These are phyloP conservation scores for Pyxicephalus adspersus DNA, from an alignment of 2,113 vertebrate genomes.

Conservation along the genomic window DNA sequence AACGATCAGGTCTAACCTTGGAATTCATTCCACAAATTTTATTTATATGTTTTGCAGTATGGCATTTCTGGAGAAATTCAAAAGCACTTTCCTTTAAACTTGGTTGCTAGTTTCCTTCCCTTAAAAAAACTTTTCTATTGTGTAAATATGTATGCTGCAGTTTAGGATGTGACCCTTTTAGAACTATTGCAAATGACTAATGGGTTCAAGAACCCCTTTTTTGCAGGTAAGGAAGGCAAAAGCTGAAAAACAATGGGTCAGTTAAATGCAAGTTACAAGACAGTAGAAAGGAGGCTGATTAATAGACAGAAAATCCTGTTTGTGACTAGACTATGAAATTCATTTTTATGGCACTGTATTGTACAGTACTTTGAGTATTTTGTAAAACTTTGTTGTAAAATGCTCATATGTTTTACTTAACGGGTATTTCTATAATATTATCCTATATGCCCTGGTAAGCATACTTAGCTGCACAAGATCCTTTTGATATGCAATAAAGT, in stretches of 20 bases:
- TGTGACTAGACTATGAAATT: too few relatives aligned
- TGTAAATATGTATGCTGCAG: slow-evolving; percentile 19
- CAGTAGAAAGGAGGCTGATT: neutral
- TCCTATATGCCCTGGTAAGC: too few relatives aligned
- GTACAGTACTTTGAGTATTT: too few relatives aligned
- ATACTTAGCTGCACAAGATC: too few relatives aligned
- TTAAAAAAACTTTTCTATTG: slow-evolving; percentile 35
- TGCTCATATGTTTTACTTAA: too few relatives aligned
- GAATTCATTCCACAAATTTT: too few relatives aligned
- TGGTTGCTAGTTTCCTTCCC: slow-evolving; percentile 30
- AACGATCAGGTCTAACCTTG: too few relatives aligned
- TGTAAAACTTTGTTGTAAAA: too few relatives aligned
- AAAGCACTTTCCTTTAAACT: neutral
- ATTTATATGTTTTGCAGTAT: neutral
- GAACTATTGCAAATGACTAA: slow-evolving; percentile 2
- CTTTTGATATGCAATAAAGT: too few relatives aligned
- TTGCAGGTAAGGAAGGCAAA: slow-evolving; percentile 5
- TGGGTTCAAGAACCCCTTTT: slow-evolving; percentile 17
- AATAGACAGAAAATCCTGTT: neutral
- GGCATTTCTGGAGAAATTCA: slow-evolving; percentile 14
- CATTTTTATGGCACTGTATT: too few relatives aligned
- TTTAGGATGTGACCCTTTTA: slow-evolving; percentile 50
- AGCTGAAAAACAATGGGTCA: neutral
- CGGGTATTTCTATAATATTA: too few relatives aligned
- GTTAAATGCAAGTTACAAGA: neutral